phyloP scores from a whole-genome alignment of 2,888 invertebrate species.

The Noctua janthe region DNA sequence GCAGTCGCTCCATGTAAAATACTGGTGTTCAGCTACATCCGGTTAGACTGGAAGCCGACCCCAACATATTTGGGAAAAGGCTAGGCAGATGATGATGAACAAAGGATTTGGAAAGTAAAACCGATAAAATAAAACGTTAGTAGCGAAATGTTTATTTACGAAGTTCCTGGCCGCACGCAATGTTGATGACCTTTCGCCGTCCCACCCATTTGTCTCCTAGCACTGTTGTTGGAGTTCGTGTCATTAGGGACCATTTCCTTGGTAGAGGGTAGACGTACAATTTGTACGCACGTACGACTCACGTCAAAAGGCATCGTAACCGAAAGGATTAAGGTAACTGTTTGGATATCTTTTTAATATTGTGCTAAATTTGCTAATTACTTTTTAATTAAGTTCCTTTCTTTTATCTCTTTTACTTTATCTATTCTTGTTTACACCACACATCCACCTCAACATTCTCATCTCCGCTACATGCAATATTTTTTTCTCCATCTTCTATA shows the following conservation, averaged over 20 bases:
- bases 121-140: conserved; percentile 49
- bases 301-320: conserved; percentile 9
- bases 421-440: no score
- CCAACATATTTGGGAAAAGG: no score
- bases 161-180: conserved; percentile 67
- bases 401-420: not conserved
- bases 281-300: conserved; percentile 21
- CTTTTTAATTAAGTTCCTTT: not conserved
- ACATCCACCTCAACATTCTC: no score
- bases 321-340: conserved; percentile 8
- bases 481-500: no score
- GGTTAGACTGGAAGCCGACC: no score
- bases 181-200: conserved; percentile 65
- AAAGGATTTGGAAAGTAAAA: conserved; percentile 32
- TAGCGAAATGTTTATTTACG: conserved; percentile 64
- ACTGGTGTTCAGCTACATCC: no score
- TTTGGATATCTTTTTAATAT: conserved; percentile 10
- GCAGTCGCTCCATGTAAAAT: no score
- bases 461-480: no score
- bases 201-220: conserved; percentile 52
- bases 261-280: conserved; percentile 38
- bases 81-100: no score
- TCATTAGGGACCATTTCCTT: conserved; percentile 53
- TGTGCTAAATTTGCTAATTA: conserved; percentile 4
- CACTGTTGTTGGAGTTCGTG: conserved; percentile 41